These are phyloP conservation scores for Girardinus metallicus DNA, from an alignment of 2,797 vertebrate species.

Conservation along the genomic window DNA sequence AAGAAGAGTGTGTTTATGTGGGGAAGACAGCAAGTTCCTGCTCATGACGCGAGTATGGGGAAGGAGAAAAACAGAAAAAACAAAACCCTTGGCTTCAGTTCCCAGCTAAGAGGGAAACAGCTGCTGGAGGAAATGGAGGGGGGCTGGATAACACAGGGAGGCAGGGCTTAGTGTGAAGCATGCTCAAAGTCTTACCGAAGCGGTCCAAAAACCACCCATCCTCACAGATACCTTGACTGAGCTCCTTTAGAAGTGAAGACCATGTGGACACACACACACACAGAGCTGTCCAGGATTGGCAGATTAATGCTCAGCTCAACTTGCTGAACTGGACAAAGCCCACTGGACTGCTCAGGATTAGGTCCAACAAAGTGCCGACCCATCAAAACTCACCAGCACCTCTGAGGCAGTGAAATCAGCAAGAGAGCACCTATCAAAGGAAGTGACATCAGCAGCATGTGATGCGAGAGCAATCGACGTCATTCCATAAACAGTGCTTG, in stretches of 20 bases:
- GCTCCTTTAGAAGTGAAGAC: constrained; percentile 15
- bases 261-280: not conserved
- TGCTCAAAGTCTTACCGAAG: constrained; percentile 52
- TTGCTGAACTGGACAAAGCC: not conserved
- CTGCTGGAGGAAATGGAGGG: constrained; percentile 54
- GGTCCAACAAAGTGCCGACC: not conserved
- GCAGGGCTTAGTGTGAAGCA: constrained; percentile 40
- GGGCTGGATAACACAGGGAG: constrained; percentile 9
- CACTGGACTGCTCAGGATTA: not conserved
- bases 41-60: constrained; percentile 56
- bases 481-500: not conserved
- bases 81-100: constrained; percentile 49
- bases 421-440: not conserved
- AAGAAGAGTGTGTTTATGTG: constrained; percentile 27
- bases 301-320: constrained; percentile 29
- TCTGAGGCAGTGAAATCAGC: not conserved
- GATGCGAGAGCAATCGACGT: not conserved
- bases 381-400: not conserved
- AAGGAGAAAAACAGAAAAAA: constrained; percentile 14
- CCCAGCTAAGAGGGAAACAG: constrained; percentile 73
- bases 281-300: constrained; percentile 4
- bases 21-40: constrained; percentile 60
- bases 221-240: constrained; percentile 37
- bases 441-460: not conserved
- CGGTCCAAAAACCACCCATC: constrained; percentile 44